phyloP scores from a whole-genome alignment of 2,797 vertebrate species.

The Ispidina lecontei region DNA sequence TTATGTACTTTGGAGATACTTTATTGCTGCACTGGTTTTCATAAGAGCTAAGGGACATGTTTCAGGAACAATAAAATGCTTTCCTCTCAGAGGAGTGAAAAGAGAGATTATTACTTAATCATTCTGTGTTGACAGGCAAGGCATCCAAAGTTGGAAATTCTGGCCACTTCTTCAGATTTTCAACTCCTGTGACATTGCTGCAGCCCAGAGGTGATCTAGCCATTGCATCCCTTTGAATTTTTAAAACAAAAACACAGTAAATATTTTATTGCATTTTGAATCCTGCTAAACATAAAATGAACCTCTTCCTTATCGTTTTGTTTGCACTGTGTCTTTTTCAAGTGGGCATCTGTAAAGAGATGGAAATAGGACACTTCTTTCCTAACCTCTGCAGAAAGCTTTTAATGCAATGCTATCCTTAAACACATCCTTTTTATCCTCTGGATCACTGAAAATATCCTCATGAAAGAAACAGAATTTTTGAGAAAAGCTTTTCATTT shows the following conservation, averaged over 20 bases:
- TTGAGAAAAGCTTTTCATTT: background rate
- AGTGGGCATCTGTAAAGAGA: background rate
- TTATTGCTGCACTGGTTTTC: background rate
- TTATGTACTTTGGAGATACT: background rate
- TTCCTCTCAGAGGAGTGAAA: background rate
- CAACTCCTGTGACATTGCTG: background rate
- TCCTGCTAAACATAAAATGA: background rate
- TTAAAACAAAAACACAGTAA: conserved; percentile 33
- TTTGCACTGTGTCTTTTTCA: background rate
- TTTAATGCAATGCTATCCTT: background rate
- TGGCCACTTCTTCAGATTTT: background rate
- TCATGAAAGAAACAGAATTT: background rate
- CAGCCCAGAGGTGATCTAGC: background rate
- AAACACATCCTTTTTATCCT: background rate
- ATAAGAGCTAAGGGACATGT: background rate
- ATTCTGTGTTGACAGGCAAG: background rate
- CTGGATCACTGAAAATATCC: background rate
- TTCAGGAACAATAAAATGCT: background rate
- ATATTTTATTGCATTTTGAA: conserved; percentile 40
- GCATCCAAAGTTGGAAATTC: background rate
- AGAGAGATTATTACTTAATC: background rate
- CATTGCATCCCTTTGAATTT: background rate
- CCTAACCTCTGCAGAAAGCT: background rate
- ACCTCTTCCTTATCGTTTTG: background rate
- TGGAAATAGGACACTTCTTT: background rate